A percentile compares a stretch with the other conserved stretches of the same genome.
Evolutionary conservation across 2,888 invertebrate species (phyloP).

Genomic region (Hypomecis punctinalis): DNA sequence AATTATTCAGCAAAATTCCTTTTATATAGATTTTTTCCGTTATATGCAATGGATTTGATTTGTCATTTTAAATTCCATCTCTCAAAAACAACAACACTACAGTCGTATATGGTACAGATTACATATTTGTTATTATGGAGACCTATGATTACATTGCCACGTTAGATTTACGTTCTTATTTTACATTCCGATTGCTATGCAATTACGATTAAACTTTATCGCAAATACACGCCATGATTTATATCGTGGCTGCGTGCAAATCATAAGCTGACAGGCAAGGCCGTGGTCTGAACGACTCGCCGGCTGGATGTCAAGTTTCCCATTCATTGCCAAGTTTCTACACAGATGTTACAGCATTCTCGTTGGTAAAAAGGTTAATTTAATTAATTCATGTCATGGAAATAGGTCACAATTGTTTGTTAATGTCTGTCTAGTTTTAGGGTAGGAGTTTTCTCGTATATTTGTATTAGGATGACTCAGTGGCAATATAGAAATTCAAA

Average conservation of each 20-base stretch:
- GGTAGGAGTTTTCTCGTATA: no score
- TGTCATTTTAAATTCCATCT: not conserved
- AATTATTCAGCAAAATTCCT: no score
- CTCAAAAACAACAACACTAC: no score
- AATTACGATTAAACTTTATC: constrained; percentile 31
- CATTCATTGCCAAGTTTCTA: constrained; percentile 27
- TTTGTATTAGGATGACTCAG: no score
- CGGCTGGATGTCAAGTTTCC: constrained; percentile 14
- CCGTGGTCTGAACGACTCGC: constrained; percentile 12
- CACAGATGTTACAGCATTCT: constrained; percentile 5
- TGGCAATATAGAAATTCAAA: no score
- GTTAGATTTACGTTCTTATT: constrained; percentile 39
- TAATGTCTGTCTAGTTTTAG: no score
- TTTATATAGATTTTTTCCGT: no score
- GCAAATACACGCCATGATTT: constrained; percentile 19
- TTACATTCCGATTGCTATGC: constrained; percentile 35
- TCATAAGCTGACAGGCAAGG: constrained; percentile 25
- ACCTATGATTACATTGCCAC: constrained; percentile 21
- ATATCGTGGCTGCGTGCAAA: constrained; percentile 17
- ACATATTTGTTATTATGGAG: not conserved
- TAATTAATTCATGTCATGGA: not conserved
- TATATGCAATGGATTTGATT: not conserved
- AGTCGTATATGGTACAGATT: no score
- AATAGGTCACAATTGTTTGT: not conserved
- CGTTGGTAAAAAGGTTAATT: constrained; percentile 11